Base-by-base conservation (phyloP, 2,113 vertebrate genomes). In the Serinus canaria region DNA sequence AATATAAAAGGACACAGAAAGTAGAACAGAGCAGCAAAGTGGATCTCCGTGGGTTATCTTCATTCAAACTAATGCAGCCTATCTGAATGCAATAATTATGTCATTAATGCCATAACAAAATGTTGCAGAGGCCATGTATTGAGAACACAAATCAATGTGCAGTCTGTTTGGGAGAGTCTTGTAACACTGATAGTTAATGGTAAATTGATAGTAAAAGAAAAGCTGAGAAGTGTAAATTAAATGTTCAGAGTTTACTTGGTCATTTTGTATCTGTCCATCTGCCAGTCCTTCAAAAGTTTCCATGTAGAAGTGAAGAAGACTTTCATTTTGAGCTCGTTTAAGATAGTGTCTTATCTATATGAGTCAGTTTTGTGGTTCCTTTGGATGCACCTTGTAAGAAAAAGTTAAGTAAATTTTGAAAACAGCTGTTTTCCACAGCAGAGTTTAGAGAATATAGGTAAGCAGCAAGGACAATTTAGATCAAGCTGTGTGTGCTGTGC, bases 1-100 rank as follows among this genome's bases (percentile, higher is more conserved):
- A 91, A 76, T 82, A 69, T 35, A 75, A 82, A 91, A 91, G 74
- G 74, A 94, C 87, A 92, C 44, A 20, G 85, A 83, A 66, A 82
- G 58, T 33, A 63, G 84, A 96, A 74, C 31, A 82, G 77, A 94
- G 62, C 81, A 94, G 94, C 83, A 94, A 94, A 96, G 89, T 87
- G 91, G 74, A 85, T 91, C 94, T 89, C 92, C 66, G 18, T 84
- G 93, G 95, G 89, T 64, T 89, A 91, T 95, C 73, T 84, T 81
- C 64, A 74, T 90, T 95, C 81, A 91, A 60, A 76, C 25, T 24
- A 68, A 44, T 3, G 1, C 49, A 53, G 60, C 35, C 69, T 28
- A n/a, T 79, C 52, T 84, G 74, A 87, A 92, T 63, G 59, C 64
- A 87, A 35, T 92, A 89, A 96, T 94, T 90, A 93, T 93, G 91